phyloP scores from a whole-genome alignment of 2,797 vertebrate species.

The Malurus leucopterus region DNA sequence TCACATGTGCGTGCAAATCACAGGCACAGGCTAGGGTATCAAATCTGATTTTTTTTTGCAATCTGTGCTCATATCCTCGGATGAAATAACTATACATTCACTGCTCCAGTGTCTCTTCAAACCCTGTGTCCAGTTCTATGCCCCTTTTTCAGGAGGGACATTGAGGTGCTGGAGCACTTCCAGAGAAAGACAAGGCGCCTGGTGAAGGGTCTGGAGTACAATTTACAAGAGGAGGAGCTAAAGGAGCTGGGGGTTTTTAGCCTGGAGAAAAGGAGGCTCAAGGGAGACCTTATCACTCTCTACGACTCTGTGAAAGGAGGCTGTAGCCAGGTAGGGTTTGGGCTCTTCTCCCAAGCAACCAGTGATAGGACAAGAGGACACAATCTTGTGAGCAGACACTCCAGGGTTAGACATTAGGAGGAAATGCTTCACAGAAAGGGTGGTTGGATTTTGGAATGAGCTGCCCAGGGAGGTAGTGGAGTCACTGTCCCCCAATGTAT shows the following conservation, averaged over 20 bases:
- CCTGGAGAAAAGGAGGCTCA: background rate
- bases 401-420: background rate
- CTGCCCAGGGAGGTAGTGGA: too few species aligned
- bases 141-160: background rate
- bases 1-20: fast-evolving
- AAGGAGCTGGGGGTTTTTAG: background rate
- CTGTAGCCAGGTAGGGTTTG: fast-evolving
- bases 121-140: background rate
- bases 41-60: background rate
- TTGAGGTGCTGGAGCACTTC: background rate
- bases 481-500: background rate
- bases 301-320: too few species aligned
- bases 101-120: background rate
- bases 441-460: background rate
- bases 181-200: background rate
- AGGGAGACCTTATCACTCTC: background rate
- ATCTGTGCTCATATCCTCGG: background rate
- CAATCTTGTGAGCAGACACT: background rate
- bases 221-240: background rate
- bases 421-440: background rate
- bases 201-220: background rate
- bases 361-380: background rate
- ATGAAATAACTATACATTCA: background rate
- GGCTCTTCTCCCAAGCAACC: background rate
- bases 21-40: background rate